Base-by-base conservation (phyloP, 1,140 invertebrate genomes). In the Fopius arisanus region DNA sequence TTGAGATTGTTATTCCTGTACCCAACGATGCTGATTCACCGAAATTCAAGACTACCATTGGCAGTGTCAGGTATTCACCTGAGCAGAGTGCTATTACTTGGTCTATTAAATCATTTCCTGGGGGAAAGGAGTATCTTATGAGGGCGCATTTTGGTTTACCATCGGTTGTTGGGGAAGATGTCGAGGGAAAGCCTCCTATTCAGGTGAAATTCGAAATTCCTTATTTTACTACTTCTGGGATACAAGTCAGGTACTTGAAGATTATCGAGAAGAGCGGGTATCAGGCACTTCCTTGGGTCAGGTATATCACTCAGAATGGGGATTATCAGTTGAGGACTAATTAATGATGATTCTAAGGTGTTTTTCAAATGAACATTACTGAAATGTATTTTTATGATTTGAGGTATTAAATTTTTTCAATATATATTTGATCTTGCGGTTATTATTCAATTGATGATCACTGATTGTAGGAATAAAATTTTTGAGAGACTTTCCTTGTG, bases 181-280 rank as follows among this genome's bases (percentile, higher is more conserved):
- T 92, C 9, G 98, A 99, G 89, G 97, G 97, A 0, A 97, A 97
- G 85, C 97, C 98, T 37, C 98, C 98, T 0, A 99, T 99, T 78
- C 95, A 98, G 88, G 98, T 99, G 3, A 97, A 97, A 88, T 99
- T 99, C 90, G 98, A 99, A 90, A 99, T 99, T 81, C 98, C 98
- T 0, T 99, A 99, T 82, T 99, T 99, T 80, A 99, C 98, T 0
- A 99, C 98, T 54, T 99, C 98, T 21, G 98, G 98, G 3, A 99
- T 99, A 81, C 98, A 99, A 91, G 95, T 99, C 3, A 91, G 98
- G 40, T 99, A 99, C 87, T 89, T 99, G 75, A 99, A 99, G 89
- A 99, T 99, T 82, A 99, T 99, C 82, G 98, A 99, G 82, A 99
- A 99, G 87, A 98, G 97, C 88, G 98, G 98, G 0, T 99, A 99